A percentile compares a stretch with the other conserved stretches of the same genome.
phyloP scores from a whole-genome alignment of 37 sponge, comb jelly and placozoan species.

The Aphrocallistes beatrix region DNA sequence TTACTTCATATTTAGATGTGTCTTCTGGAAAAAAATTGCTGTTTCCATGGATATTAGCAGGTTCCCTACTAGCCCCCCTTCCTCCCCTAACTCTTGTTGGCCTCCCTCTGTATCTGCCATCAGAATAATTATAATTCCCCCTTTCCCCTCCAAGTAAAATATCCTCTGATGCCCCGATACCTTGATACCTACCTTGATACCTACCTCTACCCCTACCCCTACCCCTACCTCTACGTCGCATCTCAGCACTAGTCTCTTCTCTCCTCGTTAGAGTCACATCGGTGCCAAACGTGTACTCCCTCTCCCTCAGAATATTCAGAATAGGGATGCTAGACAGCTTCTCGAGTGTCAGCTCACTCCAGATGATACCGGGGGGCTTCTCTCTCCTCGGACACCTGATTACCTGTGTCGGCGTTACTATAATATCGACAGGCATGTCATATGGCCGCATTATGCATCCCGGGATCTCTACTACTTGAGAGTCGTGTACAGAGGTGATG shows the following conservation, averaged over 20 bases:
- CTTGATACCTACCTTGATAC: background rate
- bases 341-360: background rate
- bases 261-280: background rate
- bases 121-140: too few relatives aligned
- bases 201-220: background rate
- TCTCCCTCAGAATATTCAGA: background rate
- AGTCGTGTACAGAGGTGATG: background rate
- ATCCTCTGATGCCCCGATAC: background rate
- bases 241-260: background rate
- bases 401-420: slow-evolving; percentile 6
- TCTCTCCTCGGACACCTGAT: background rate
- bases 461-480: background rate
- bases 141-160: too few relatives aligned
- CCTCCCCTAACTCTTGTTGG: too few relatives aligned
- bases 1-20: background rate
- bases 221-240: background rate
- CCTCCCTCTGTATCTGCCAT: too few relatives aligned
- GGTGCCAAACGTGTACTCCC: background rate
- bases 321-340: background rate
- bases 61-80: too few relatives aligned
- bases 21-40: too few relatives aligned
- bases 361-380: background rate
- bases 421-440: background rate
- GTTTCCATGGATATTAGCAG: too few relatives aligned
- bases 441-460: background rate